Evolutionary conservation across 2,113 vertebrate species (phyloP).

Genomic region (Ictalurus furcatus): DNA sequence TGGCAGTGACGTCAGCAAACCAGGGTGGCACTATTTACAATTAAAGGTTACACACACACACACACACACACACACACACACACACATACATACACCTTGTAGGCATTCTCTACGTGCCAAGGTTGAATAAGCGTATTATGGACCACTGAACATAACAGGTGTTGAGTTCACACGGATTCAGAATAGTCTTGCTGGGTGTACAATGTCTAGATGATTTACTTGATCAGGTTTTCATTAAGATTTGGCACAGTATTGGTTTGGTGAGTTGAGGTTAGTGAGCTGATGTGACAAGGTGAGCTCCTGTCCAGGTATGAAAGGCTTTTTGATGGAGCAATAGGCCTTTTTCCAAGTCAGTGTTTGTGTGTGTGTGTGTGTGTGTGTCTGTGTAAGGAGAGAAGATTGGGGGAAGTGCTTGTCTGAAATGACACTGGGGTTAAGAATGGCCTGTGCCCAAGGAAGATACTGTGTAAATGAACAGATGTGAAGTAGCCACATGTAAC

Average conservation of each 20-base stretch:
- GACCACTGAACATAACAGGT: conserved; percentile 9
- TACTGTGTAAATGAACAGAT: conserved; percentile 44
- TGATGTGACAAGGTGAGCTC: conserved; percentile 32
- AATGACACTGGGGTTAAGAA: conserved; percentile 39
- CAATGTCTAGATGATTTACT: background rate
- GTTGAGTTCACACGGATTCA: conserved; percentile 21
- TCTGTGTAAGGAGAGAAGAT: conserved; percentile 47
- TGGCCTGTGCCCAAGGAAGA: conserved; percentile 32
- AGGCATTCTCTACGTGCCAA: conserved; percentile 21
- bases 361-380: conserved; percentile 34
- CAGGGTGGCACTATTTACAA: conserved; percentile 46
- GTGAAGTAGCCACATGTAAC: conserved; percentile 2
- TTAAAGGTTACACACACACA: conserved; percentile 8
- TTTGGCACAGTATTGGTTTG: background rate
- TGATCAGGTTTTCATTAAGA: background rate
- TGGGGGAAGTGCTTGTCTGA: conserved; percentile 41
- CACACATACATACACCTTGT: background rate
- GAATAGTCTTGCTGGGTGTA: background rate
- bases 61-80: background rate
- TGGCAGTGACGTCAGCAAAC: conserved; percentile 26
- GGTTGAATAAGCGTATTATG: conserved; percentile 33
- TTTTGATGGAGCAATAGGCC: background rate
- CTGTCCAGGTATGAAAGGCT: conserved; percentile 16
- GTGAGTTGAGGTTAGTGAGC: background rate
- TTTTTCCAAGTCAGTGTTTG: conserved; percentile 1